Evolutionary conservation across 2,797 vertebrate species (phyloP).

Genomic region (Podargus strigoides): DNA sequence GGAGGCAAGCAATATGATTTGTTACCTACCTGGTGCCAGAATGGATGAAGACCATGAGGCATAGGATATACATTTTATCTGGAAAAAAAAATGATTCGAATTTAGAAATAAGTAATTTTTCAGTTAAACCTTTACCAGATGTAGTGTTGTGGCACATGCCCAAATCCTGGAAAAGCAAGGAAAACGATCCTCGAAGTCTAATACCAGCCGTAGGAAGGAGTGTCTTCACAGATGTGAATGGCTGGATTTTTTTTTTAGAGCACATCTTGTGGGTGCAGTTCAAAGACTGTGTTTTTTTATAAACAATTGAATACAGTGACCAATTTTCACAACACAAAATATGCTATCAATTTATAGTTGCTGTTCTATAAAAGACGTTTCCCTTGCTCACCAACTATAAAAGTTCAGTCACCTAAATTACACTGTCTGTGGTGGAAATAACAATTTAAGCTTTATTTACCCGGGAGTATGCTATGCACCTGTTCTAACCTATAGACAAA

Average conservation of each 20-base stretch:
- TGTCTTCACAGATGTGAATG: neutral
- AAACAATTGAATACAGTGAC: neutral
- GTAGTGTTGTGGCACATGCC: neutral
- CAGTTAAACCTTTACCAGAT: neutral
- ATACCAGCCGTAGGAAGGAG: neutral
- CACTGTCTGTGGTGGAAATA: neutral
- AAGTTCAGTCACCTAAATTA: neutral
- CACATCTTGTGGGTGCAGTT: neutral
- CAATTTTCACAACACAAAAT: neutral
- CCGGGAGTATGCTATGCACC: neutral
- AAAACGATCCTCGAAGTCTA: neutral
- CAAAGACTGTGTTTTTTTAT: neutral
- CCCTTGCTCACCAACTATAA: neutral
- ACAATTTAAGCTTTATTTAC: slow-evolving; percentile 9
- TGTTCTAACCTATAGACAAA: neutral
- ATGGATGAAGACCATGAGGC: neutral
- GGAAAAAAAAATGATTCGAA: neutral
- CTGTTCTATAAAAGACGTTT: neutral
- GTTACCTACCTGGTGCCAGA: neutral
- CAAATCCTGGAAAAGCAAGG: neutral
- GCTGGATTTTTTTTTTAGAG: neutral
- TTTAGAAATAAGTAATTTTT: neutral
- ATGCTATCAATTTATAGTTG: neutral
- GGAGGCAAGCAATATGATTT: neutral
- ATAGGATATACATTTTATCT: neutral